Base-by-base conservation (phyloP, 2,888 invertebrate species). In the Myopa tessellatipennis region DNA sequence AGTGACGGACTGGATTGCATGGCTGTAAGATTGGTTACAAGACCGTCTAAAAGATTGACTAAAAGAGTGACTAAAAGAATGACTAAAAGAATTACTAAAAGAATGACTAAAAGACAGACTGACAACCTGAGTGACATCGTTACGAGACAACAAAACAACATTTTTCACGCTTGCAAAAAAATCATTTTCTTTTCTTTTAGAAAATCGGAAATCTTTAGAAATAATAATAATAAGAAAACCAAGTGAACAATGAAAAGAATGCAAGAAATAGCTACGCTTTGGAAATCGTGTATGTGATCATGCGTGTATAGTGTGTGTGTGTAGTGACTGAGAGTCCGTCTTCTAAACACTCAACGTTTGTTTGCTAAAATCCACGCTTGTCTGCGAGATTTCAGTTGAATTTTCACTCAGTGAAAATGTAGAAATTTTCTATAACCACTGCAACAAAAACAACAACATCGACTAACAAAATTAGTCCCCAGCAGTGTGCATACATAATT, bases 21-120 rank as follows among this genome's bases (percentile, higher is more conserved):
- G 69, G 65, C 61, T 45, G 60, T 72, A 55, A 40, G 58, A 77
- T 58, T 58, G 72, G 34, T 7, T 40, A 36, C 55, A 5, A 45
- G 10, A 45, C 6, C 5, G 58, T n/a, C 58, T 58, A 5, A 58
- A 45, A 6, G 45, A 58, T 1, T 58, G 14, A n/a, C 18, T 58
- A 58, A n/a, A 58, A n/a, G 58, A 58, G 58, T 58, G 58, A 58
- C 58, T 16, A n/a, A 58, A n/a, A 16, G 16, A 1, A 3, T 5
- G 58, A 58, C 5, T 45, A 45, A 45, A 45, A 6, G 45, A 58
- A 5, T 58, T 0, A n/a, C 18, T 58, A 58, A n/a, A 58, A n/a
- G 58, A 58, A 12, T 58, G 58, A 58, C 58, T n/a, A n/a, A 58
- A n/a, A n/a, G 16, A 45, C 45, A 45, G 10, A 36, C 36, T 34